Conservation (phyloP, 2,797 vertebrate genomes). For the Caiman crocodilus region DNA sequence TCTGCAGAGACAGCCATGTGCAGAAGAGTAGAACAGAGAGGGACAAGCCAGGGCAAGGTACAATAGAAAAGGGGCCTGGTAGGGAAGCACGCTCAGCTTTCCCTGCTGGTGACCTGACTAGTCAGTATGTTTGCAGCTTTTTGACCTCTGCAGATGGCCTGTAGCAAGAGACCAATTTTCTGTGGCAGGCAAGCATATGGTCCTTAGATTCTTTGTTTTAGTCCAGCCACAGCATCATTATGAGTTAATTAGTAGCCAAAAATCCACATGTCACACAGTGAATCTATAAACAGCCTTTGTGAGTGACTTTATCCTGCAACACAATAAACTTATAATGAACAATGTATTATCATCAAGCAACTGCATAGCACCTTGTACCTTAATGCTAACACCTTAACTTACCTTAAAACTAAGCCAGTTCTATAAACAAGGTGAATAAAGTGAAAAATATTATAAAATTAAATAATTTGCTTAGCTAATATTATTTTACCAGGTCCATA, state of each 20-base stretch:
- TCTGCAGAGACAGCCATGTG: neutral
- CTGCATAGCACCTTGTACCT: neutral
- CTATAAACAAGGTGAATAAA: neutral
- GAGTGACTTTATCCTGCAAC: neutral
- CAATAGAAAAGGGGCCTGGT: too few relatives aligned
- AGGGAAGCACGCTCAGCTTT: rapidly evolving
- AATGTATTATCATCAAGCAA: neutral
- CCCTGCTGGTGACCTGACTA: rapidly evolving
- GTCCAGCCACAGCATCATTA: rapidly evolving
- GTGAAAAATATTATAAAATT: neutral
- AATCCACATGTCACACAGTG: rapidly evolving
- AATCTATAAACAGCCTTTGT: neutral
- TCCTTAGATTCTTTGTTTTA: neutral
- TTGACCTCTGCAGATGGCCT: neutral
- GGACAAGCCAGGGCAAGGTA: neutral
- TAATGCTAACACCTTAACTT: neutral
- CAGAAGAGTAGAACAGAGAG: too few relatives aligned
- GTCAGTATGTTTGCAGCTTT: rapidly evolving
- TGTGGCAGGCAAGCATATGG: rapidly evolving
- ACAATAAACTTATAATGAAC: rapidly evolving
- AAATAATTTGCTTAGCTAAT: neutral
- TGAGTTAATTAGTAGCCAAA: rapidly evolving
- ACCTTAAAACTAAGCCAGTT: neutral
- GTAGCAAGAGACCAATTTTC: too few relatives aligned
- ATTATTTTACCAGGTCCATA: neutral